These are phyloP conservation scores for Pelobates fuscus DNA, from an alignment of 2,113 vertebrate genomes.

Conservation along the genomic window DNA sequence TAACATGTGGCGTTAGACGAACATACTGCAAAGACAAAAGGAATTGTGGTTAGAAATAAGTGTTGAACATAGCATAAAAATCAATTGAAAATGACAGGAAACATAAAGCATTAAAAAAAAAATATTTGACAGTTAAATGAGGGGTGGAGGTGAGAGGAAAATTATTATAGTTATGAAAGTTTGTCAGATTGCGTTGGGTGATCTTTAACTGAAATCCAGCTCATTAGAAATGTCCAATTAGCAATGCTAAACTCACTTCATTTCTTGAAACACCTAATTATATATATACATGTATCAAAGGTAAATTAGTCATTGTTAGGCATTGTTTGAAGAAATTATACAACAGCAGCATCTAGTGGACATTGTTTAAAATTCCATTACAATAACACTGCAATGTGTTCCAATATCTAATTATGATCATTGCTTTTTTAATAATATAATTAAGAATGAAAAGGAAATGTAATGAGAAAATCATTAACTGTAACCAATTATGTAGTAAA, in stretches of 20 bases:
- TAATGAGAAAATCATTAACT: too few relatives aligned
- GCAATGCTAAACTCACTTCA: slow-evolving; percentile 74
- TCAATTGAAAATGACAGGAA: slow-evolving; percentile 31
- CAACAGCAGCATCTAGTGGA: slow-evolving; percentile 78
- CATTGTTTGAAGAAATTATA: slow-evolving; percentile 50
- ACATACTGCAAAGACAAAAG: slow-evolving; percentile 28
- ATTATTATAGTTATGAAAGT: slow-evolving; percentile 51
- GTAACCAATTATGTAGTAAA: too few relatives aligned
- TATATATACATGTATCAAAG: slow-evolving; percentile 65
- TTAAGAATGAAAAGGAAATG: too few relatives aligned
- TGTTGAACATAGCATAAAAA: slow-evolving; percentile 25
- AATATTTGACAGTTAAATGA: slow-evolving; percentile 41
- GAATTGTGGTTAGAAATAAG: slow-evolving; percentile 16
- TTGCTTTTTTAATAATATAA: too few relatives aligned
- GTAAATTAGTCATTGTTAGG: slow-evolving; percentile 69
- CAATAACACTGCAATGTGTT: too few relatives aligned
- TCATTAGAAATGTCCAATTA: slow-evolving; percentile 75
- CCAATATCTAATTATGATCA: too few relatives aligned
- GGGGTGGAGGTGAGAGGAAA: slow-evolving; percentile 44
- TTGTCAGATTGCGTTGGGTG: slow-evolving; percentile 48
- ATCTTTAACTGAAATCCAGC: slow-evolving; percentile 66
- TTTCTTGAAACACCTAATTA: slow-evolving; percentile 71
- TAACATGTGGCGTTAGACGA: slow-evolving; percentile 16
- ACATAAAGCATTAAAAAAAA: slow-evolving; percentile 20
- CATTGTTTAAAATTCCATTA: slow-evolving; percentile 14